A percentile compares a stretch with the other conserved stretches of the same genome.
Evolutionary conservation across 2,797 vertebrate species (phyloP).

Genomic region (Oreochromis mossambicus): DNA sequence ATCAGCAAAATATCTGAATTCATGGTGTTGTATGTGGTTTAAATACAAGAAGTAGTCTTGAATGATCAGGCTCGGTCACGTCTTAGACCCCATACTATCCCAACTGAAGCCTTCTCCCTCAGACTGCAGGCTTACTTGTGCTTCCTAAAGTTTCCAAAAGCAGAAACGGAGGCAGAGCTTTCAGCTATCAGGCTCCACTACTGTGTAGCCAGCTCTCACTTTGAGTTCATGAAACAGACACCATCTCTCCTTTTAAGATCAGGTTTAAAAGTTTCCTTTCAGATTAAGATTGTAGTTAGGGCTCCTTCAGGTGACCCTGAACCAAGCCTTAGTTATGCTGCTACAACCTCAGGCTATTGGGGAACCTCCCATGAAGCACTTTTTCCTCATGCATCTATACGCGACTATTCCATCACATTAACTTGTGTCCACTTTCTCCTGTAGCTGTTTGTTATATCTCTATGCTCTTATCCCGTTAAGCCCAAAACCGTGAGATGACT

Average conservation of each 20-base stretch:
- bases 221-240: background rate
- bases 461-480: background rate
- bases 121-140: background rate
- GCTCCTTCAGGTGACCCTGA: background rate
- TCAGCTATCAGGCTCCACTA: background rate
- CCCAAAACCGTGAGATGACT: background rate
- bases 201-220: background rate
- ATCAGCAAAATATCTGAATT: constrained; percentile 10
- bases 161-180: background rate
- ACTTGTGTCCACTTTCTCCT: background rate
- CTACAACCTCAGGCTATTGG: background rate
- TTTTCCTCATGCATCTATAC: background rate
- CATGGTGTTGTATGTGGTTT: background rate
- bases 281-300: background rate
- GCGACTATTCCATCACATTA: background rate
- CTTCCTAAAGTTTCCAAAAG: background rate
- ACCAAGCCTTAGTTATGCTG: background rate
- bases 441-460: background rate
- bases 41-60: constrained; percentile 20
- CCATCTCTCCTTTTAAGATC: background rate
- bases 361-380: background rate
- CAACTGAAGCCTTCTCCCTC: background rate
- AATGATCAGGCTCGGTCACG: background rate
- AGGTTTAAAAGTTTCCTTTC: background rate
- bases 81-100: background rate